phyloP scores from a whole-genome alignment of 1,140 invertebrate species.

The Sminthurides bifidus region DNA sequence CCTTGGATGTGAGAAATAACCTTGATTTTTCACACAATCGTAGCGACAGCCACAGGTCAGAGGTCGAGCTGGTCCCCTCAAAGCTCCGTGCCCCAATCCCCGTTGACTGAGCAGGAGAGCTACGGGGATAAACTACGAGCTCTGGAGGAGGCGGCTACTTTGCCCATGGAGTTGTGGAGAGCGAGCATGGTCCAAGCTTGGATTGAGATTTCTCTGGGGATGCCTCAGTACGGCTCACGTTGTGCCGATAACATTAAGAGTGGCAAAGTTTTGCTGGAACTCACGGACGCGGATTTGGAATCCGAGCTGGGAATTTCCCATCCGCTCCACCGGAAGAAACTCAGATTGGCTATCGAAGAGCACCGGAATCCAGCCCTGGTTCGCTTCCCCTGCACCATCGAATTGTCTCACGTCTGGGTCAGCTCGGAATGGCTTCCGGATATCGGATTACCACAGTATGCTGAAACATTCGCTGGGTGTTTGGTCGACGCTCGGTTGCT shows the following conservation, averaged over 20 bases:
- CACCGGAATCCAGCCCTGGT: constrained; percentile 71
- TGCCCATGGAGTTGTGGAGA: constrained; percentile 83
- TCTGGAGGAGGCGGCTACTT: constrained; percentile 67
- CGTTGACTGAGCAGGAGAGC: constrained; percentile 61
- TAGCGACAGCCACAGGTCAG: constrained; percentile 19
- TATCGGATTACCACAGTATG: constrained; percentile 73
- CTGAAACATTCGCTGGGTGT: constrained; percentile 74
- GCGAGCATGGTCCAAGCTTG: constrained; percentile 84
- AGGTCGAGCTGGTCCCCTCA: constrained; percentile 33
- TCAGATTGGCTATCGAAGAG: constrained; percentile 86
- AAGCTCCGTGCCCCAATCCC: constrained; percentile 48
- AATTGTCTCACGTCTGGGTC: constrained; percentile 80
- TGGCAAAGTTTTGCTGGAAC: constrained; percentile 80
- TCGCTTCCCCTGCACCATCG: constrained; percentile 70
- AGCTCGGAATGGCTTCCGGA: constrained; percentile 83
- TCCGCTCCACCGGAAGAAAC: constrained; percentile 82
- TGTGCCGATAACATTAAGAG: constrained; percentile 89
- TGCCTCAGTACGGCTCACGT: constrained; percentile 79
- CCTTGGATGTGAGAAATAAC: too few species aligned
- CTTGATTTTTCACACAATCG: too few species aligned
- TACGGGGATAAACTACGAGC: constrained; percentile 68
- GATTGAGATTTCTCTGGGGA: constrained; percentile 81
- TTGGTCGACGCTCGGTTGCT: constrained; percentile 83
- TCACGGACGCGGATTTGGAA: constrained; percentile 77
- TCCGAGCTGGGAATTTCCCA: constrained; percentile 73